A percentile compares a stretch with the other conserved stretches of the same genome.
Evolutionary conservation across 2,888 invertebrate species (phyloP).

Genomic region (Erebia palarica): DNA sequence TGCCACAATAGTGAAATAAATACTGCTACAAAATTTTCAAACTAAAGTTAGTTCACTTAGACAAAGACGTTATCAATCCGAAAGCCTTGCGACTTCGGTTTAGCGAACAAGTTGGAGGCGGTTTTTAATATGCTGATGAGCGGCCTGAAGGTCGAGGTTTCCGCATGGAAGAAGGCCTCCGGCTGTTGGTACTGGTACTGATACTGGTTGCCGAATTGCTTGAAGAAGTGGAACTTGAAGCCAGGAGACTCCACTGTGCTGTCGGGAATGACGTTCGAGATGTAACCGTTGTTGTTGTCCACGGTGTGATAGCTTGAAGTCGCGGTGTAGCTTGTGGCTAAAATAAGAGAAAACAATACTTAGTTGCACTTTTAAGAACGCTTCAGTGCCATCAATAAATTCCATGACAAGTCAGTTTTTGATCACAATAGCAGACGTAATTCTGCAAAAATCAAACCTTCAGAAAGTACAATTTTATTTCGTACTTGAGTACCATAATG

Average conservation of each 20-base stretch:
- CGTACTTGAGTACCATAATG: background rate
- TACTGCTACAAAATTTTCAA: conserved; percentile 59
- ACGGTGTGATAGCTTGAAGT: conserved; percentile 69
- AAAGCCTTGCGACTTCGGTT: conserved; percentile 68
- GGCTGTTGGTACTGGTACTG: conserved; percentile 65
- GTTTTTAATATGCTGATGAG: conserved; percentile 75
- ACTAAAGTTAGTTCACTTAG: conserved; percentile 46
- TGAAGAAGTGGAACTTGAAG: conserved; percentile 72
- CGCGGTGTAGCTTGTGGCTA: conserved; percentile 70
- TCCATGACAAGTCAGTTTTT: no score
- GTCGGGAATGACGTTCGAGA: conserved; percentile 81
- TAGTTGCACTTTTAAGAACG: no score
- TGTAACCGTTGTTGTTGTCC: conserved; percentile 74
- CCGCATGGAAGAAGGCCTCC: conserved; percentile 61
- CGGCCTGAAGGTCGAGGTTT: conserved; percentile 72
- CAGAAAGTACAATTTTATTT: background rate
- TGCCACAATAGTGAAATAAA: conserved; percentile 73
- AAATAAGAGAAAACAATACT: conserved; percentile 47
- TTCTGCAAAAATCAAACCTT: no score
- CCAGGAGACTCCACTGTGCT: conserved; percentile 70
- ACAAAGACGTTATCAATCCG: conserved; percentile 74
- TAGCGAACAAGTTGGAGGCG: conserved; percentile 68
- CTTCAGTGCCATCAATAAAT: background rate
- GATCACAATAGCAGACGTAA: no score
- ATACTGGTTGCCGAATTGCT: conserved; percentile 64